Conservation (phyloP, 2,113 vertebrate species). For the Amblyopsis rosae region DNA sequence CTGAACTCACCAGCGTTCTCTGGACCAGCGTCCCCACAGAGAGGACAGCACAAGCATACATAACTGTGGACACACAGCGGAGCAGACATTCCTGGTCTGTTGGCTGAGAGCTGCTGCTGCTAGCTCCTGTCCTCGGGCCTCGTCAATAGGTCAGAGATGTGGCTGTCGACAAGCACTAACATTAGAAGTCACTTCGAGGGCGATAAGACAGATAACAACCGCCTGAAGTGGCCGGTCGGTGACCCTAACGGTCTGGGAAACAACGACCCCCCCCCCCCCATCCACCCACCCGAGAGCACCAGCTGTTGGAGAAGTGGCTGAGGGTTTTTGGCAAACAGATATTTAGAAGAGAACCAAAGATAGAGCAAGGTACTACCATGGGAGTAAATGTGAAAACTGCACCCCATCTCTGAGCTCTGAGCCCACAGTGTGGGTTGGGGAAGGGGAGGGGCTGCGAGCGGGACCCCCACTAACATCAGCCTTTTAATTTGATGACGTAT, state of each 20-base stretch:
- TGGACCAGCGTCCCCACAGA: background rate
- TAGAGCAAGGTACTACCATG: background rate
- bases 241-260: background rate
- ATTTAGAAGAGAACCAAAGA: no score
- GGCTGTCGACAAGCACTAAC: constrained; percentile 11
- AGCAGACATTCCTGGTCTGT: background rate
- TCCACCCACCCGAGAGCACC: background rate
- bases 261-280: background rate
- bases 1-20: constrained; percentile 5
- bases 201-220: constrained; percentile 13
- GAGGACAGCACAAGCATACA: background rate
- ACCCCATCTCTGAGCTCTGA: no score
- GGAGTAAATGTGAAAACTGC: background rate
- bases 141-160: constrained; percentile 19
- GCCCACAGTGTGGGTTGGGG: no score
- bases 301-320: background rate
- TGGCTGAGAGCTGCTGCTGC: background rate
- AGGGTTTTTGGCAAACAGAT: background rate
- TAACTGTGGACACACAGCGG: background rate
- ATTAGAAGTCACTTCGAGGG: constrained; percentile 30
- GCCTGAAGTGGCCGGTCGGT: constrained; percentile 9
- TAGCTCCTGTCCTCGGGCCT: background rate
- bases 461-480: no score
- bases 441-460: no score
- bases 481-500: no score